phyloP scores from a whole-genome alignment of 2,113 vertebrate genomes.

The Girardinichthys multiradiatus region DNA sequence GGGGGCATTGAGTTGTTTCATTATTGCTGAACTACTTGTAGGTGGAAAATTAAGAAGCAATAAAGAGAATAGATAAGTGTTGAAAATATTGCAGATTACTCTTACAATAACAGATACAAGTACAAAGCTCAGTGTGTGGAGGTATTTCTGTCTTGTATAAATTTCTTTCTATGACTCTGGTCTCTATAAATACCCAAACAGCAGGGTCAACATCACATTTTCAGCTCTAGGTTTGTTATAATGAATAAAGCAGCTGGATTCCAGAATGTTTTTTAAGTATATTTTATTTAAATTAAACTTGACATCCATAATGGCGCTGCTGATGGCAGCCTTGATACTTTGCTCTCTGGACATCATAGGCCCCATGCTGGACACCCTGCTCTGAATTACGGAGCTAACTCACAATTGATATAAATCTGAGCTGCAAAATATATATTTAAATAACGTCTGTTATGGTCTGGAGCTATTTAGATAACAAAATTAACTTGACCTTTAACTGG shows the following conservation, averaged over 20 bases:
- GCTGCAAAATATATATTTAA: neutral
- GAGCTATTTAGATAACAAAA: neutral
- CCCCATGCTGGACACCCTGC: neutral
- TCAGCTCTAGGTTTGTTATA: neutral
- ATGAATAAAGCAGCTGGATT: neutral
- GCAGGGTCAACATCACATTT: neutral
- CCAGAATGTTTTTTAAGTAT: neutral
- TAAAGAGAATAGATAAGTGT: constrained; percentile 20
- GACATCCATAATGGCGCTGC: neutral
- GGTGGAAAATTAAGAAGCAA: constrained; percentile 13
- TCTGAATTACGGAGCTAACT: neutral
- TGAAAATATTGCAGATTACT: constrained; percentile 20
- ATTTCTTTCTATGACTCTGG: neutral
- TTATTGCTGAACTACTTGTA: constrained; percentile 12
- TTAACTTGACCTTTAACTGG: neutral
- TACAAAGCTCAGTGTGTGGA: constrained; percentile 13
- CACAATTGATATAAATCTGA: neutral
- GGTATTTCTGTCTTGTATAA: neutral
- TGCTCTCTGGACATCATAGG: neutral
- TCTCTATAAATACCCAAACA: neutral
- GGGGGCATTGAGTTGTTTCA: constrained; percentile 19
- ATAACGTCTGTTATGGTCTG: neutral
- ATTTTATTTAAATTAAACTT: neutral
- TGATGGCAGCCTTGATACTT: neutral
- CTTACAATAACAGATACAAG: constrained; percentile 12